These are phyloP conservation scores for Chinchilla lanigera DNA, from an alignment of 2,113 vertebrate species.

Conservation along the genomic window DNA sequence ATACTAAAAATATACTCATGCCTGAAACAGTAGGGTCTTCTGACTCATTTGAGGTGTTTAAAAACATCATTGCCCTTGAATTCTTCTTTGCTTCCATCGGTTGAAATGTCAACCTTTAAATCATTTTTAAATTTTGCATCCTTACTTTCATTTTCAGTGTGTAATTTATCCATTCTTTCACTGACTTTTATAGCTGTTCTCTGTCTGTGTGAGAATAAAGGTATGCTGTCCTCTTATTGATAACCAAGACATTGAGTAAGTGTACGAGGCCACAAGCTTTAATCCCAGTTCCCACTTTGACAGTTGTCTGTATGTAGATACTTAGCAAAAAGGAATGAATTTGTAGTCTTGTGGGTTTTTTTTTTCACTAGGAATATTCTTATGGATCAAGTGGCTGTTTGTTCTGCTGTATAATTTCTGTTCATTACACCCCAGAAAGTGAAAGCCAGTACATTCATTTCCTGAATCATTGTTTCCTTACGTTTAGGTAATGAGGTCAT, in stretches of 20 bases:
- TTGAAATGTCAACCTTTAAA: constrained; percentile 56
- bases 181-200: constrained; percentile 57
- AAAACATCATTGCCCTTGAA: background rate
- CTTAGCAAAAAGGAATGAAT: constrained; percentile 20
- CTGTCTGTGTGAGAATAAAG: constrained; percentile 55
- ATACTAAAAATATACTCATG: background rate
- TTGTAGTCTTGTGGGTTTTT: background rate
- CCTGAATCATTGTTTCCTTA: constrained; percentile 60
- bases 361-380: background rate
- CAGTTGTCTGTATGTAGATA: background rate
- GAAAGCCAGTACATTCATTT: background rate
- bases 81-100: background rate
- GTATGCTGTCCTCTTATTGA: constrained; percentile 20
- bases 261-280: background rate
- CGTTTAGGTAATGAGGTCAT: constrained; percentile 70
- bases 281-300: background rate
- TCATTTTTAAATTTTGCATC: constrained; percentile 36
- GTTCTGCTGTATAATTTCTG: constrained; percentile 51
- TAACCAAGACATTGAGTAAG: constrained; percentile 36
- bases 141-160: constrained; percentile 33
- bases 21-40: background rate
- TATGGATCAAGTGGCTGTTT: constrained; percentile 3
- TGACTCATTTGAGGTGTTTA: background rate
- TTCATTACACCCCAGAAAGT: constrained; percentile 75
- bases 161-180: constrained; percentile 25